Percentiles rank a stretch among this genome's conserved stretches.
These are phyloP conservation scores for Pantherophis alleghaniensis DNA, from an alignment of 2,797 vertebrate species.

Conservation along the genomic window DNA sequence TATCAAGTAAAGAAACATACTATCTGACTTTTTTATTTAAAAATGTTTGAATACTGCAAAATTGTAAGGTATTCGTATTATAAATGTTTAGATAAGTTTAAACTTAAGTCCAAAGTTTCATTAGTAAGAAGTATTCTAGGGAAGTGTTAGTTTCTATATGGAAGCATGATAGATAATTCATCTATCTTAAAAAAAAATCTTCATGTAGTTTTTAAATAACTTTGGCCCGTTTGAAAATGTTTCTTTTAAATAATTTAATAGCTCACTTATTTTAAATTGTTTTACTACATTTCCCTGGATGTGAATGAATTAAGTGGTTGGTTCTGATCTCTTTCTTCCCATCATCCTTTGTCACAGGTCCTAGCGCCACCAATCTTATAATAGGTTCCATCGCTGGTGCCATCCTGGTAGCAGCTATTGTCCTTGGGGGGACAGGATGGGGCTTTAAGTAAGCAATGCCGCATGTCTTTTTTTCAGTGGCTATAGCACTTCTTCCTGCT, in stretches of 20 bases:
- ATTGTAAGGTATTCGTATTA: neutral
- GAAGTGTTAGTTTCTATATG: slow-evolving; percentile 31
- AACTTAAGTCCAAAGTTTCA: slow-evolving; percentile 38
- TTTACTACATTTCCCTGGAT: slow-evolving; percentile 65
- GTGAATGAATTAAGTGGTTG: slow-evolving; percentile 70
- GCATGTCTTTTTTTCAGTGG: slow-evolving; percentile 93
- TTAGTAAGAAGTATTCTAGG: slow-evolving; percentile 2
- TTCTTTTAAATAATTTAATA: slow-evolving; percentile 39
- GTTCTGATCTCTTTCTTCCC: slow-evolving; percentile 86
- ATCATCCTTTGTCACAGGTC: slow-evolving; percentile 95
- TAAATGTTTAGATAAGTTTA: slow-evolving; percentile 37
- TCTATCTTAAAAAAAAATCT: neutral
- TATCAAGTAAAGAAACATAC: neutral
- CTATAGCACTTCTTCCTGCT: slow-evolving; percentile 91
- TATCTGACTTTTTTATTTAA: neutral
- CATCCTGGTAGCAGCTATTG: slow-evolving; percentile 99
- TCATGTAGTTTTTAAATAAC: slow-evolving; percentile 37
- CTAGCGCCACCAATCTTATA: slow-evolving; percentile 99
- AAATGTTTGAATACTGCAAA: slow-evolving; percentile 7
- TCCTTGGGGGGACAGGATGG: slow-evolving; percentile 99
- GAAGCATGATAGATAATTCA: neutral
- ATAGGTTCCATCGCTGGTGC: slow-evolving; percentile 99
- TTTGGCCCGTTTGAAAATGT: slow-evolving; percentile 36
- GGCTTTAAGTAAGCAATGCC: slow-evolving; percentile 99
- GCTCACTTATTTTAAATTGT: slow-evolving; percentile 48